Percentiles rank a stretch among this genome's conserved stretches.
Conservation (phyloP, 1,140 invertebrate genomes). For the Drosophila santomea region DNA sequence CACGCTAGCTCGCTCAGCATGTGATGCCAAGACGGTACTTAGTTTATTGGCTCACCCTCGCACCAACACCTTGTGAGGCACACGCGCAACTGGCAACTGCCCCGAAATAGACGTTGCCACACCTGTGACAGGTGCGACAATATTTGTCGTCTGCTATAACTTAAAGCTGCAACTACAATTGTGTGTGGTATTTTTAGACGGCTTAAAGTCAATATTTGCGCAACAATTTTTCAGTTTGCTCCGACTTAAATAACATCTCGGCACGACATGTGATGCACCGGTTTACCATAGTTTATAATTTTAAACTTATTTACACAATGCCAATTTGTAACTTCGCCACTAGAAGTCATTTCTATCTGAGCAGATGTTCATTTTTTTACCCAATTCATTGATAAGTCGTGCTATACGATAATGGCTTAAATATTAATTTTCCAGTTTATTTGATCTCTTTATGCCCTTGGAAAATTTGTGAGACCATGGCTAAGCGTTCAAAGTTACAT, state of each 20-base stretch:
- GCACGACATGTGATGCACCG: slow-evolving; percentile 56
- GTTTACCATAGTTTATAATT: slow-evolving; percentile 27
- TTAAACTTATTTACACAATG: slow-evolving; percentile 56
- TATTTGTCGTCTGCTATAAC: slow-evolving; percentile 40
- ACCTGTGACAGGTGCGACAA: slow-evolving; percentile 58
- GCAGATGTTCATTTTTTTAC: slow-evolving; percentile 13
- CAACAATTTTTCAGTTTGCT: slow-evolving; percentile 42
- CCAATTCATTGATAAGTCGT: neutral
- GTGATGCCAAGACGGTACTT: slow-evolving; percentile 35
- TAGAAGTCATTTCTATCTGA: slow-evolving; percentile 15
- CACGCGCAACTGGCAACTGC: slow-evolving; percentile 27
- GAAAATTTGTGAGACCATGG: too few relatives aligned
- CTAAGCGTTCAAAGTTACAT: too few relatives aligned
- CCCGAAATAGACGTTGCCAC: slow-evolving; percentile 38
- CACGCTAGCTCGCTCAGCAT: slow-evolving; percentile 44
- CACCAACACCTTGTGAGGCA: slow-evolving; percentile 7
- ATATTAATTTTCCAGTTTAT: too few relatives aligned
- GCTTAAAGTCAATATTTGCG: slow-evolving; percentile 52
- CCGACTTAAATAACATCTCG: slow-evolving; percentile 37
- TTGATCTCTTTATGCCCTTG: too few relatives aligned
- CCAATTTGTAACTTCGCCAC: slow-evolving; percentile 46
- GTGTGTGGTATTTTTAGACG: slow-evolving; percentile 51
- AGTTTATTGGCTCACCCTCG: slow-evolving; percentile 26
- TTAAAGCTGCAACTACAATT: slow-evolving; percentile 46
- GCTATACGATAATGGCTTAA: too few relatives aligned